These are phyloP conservation scores for Chalcosyrphus nemorum DNA, from an alignment of 2,888 invertebrate species.

Conservation along the genomic window DNA sequence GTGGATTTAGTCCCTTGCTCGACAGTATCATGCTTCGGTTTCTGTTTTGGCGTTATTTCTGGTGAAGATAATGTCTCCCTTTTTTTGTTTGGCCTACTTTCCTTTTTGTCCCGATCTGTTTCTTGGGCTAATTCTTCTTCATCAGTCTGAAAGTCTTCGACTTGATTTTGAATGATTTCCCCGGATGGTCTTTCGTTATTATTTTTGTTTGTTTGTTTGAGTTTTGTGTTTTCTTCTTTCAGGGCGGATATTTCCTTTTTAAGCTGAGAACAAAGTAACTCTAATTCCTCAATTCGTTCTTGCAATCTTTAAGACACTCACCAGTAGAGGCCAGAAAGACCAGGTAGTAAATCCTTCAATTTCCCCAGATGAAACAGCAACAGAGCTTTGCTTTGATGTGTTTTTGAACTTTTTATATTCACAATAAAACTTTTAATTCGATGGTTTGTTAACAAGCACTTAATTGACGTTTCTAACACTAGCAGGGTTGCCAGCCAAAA, in stretches of 20 bases:
- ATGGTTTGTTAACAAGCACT: no score
- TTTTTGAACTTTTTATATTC: no score
- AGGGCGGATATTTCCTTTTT: background rate
- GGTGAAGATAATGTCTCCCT: background rate
- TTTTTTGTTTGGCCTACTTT: background rate
- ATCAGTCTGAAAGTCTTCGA: background rate
- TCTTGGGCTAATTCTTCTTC: slow-evolving; percentile 19
- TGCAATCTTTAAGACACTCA: background rate
- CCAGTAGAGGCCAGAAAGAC: no score
- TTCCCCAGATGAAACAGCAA: no score
- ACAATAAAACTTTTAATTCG: no score
- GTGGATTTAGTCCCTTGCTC: background rate
- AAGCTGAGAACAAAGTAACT: background rate
- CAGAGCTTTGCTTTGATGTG: no score
- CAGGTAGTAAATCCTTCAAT: no score
- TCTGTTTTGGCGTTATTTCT: background rate
- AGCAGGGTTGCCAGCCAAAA: no score
- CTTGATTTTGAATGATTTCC: background rate
- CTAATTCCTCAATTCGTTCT: background rate
- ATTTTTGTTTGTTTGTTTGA: background rate
- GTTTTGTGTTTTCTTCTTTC: slow-evolving; percentile 3
- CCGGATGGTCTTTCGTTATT: background rate
- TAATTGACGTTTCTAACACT: no score
- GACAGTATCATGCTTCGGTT: background rate
- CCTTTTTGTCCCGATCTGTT: background rate